phyloP scores from a whole-genome alignment of 1,140 invertebrate genomes.

The Argopecten irradians region DNA sequence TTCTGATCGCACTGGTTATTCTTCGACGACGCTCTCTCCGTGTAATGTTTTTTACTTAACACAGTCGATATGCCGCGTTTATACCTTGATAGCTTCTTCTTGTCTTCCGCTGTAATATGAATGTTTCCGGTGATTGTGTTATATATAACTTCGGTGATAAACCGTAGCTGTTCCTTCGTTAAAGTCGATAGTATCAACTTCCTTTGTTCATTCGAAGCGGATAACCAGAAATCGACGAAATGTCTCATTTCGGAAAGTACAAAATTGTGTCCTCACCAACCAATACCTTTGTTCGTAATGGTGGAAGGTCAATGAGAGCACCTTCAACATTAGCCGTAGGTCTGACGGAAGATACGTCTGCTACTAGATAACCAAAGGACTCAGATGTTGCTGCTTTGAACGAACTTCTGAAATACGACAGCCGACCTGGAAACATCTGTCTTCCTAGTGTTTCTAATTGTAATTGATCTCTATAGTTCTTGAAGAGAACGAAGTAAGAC shows the following conservation, averaged over 20 bases:
- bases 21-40: background rate
- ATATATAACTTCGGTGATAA: too few species aligned
- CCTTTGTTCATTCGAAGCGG: background rate
- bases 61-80: background rate
- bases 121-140: background rate
- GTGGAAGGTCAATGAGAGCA: background rate
- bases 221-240: background rate
- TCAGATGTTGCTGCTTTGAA: background rate
- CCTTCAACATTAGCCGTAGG: background rate
- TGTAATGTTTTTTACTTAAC: background rate
- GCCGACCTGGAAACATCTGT: too few species aligned
- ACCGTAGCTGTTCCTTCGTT: background rate
- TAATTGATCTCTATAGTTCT: too few species aligned
- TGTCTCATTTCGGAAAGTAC: background rate
- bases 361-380: background rate
- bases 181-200: background rate
- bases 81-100: too few species aligned
- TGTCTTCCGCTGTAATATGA: background rate
- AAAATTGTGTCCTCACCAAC: slow-evolving; percentile 37
- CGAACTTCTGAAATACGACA: too few species aligned
- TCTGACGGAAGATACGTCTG: background rate
- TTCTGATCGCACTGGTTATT: background rate
- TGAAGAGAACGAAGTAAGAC: too few species aligned
- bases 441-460: too few species aligned
- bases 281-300: slow-evolving; percentile 31